phyloP scores from a whole-genome alignment of 2,888 invertebrate genomes.

The Mythimna impura region DNA sequence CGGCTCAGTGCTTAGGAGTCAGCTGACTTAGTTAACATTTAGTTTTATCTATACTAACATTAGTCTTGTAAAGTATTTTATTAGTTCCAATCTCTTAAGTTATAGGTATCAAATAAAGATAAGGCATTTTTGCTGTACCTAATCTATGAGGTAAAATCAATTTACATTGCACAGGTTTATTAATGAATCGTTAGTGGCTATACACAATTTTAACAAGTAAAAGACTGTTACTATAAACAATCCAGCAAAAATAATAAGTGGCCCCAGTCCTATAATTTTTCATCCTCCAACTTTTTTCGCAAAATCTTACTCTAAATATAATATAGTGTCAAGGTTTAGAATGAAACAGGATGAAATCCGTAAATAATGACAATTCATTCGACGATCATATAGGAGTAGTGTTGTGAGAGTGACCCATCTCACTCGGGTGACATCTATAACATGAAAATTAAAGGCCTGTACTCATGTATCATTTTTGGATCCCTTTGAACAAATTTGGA shows the following conservation, averaged over 20 bases:
- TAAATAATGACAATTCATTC: conserved; percentile 58
- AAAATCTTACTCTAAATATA: conserved; percentile 22
- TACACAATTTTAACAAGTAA: not conserved
- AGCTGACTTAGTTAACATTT: conserved; percentile 40
- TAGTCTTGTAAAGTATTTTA: conserved; percentile 20
- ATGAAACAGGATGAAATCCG: conserved; percentile 41
- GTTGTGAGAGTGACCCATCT: conserved; percentile 53
- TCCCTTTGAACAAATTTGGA: conserved; percentile 57
- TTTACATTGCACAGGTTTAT: no score
- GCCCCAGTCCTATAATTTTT: not conserved
- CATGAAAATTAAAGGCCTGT: conserved; percentile 56
- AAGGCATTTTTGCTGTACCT: not conserved
- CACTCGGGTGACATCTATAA: conserved; percentile 60
- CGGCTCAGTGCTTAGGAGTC: conserved; percentile 23
- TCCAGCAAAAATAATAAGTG: not conserved
- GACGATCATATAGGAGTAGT: conserved; percentile 57
- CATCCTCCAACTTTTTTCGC: not conserved
- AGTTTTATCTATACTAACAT: conserved; percentile 25
- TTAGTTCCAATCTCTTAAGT: conserved; percentile 9
- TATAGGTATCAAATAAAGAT: not conserved
- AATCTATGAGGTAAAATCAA: conserved; percentile 5
- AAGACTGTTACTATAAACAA: not conserved
- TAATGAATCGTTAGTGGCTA: no score
- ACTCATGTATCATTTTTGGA: conserved; percentile 53
- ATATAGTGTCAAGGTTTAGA: conserved; percentile 14